These are phyloP conservation scores for Periophthalmus magnuspinnatus DNA, from an alignment of 2,797 vertebrate species.

Conservation along the genomic window DNA sequence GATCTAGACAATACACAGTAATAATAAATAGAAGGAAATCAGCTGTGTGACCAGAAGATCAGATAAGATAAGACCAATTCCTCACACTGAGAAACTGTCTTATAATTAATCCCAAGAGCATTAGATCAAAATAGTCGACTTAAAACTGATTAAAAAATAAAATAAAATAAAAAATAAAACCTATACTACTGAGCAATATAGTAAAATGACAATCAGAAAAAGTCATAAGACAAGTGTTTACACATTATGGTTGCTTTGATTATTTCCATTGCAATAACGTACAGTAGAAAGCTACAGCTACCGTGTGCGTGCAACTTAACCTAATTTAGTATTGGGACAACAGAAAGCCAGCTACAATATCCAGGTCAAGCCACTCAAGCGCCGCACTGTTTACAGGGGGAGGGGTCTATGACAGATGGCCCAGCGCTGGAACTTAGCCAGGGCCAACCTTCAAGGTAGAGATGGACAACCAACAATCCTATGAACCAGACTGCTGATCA, in stretches of 20 bases:
- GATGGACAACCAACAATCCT: conserved; percentile 13
- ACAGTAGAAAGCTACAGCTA: neutral
- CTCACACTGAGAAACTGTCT: no score
- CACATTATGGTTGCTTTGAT: neutral
- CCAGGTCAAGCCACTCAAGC: conserved; percentile 68
- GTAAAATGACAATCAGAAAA: neutral
- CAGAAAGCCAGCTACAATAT: conserved; percentile 46
- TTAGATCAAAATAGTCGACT: no score
- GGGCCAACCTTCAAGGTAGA: conserved; percentile 37
- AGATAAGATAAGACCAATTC: no score
- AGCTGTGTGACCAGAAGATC: no score
- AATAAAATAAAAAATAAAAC: no score
- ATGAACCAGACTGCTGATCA: neutral
- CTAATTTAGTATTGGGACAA: conserved; percentile 54
- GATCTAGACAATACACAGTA: no score
- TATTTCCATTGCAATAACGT: neutral
- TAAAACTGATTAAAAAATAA: neutral
- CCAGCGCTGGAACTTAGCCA: conserved; percentile 24
- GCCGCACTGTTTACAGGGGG: conserved; percentile 53
- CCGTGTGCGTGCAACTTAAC: conserved; percentile 40
- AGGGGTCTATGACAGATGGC: conserved; percentile 70
- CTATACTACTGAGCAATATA: neutral
- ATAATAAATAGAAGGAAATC: no score
- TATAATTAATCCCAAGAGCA: no score
- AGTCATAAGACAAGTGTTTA: no score